Evolutionary conservation across 2,797 vertebrate species (phyloP).

Genomic region (Anguilla anguilla): DNA sequence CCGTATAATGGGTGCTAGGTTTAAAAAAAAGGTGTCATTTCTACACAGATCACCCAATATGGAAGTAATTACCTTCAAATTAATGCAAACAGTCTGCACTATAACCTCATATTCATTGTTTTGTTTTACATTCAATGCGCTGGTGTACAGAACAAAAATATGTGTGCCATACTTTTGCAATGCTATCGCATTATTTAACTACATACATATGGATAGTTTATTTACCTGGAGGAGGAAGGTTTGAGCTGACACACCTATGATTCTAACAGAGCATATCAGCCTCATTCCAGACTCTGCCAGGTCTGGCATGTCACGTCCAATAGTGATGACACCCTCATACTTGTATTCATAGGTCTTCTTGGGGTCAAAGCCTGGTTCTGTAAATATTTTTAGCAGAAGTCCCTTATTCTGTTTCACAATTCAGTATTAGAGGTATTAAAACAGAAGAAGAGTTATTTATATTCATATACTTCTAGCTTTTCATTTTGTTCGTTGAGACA

Average conservation of each 20-base stretch:
- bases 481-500: background rate
- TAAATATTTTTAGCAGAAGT: background rate
- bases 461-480: background rate
- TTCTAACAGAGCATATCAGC: slow-evolving; percentile 75
- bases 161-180: background rate
- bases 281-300: slow-evolving; percentile 72
- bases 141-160: background rate
- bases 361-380: slow-evolving; percentile 67
- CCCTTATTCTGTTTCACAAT: background rate
- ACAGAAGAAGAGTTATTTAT: background rate
- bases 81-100: background rate
- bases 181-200: background rate
- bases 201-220: background rate
- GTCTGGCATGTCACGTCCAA: slow-evolving; percentile 69
- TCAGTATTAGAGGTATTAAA: background rate
- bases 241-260: slow-evolving; percentile 67
- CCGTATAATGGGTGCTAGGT: background rate
- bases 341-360: slow-evolving; percentile 73
- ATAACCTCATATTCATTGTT: background rate
- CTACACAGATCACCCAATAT: background rate
- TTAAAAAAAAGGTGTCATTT: background rate
- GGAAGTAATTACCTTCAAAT: background rate
- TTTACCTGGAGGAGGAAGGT: slow-evolving; percentile 76
- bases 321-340: slow-evolving; percentile 68
- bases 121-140: background rate